Evolutionary conservation across 2,113 vertebrate species (phyloP), one percentile per base, ranked within the genome.

Genomic region (Cinclus mexicanus): DNA sequence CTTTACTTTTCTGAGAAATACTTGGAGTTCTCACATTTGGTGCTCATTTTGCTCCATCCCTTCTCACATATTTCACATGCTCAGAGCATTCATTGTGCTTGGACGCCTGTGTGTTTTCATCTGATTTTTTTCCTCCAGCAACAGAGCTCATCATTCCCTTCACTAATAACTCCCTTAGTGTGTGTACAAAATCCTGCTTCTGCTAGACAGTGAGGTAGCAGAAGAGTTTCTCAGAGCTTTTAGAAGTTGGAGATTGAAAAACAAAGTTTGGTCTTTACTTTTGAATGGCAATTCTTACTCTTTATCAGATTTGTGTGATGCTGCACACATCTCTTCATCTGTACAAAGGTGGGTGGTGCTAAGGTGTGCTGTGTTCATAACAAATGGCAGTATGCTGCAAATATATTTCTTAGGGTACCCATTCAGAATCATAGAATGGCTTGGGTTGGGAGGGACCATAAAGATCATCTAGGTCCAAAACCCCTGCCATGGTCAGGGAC

Each of bases 21-120:
- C 60, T 56, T 52, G 20, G n/a, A 78, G 20, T 81, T 90, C 42
- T 85, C 29, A 41, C 9, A 6, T 86, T 89, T 84, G 63, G 7
- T 81, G 63, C 44, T 93, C 39, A 63, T 81, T 95, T 92, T 83
- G 18, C 53, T 90, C 28, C 23, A 42, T 83, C 53, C 12, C 33
- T 91, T 93, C 52, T 90, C 60, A 91, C 37, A 2, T 11, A 22
- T 88, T 90, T 94, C 41, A 78, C 23, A 15, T 68, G 56, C 35
- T 92, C 25, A 49, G 71, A 86, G n/a, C 28, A 28, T 65, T 79
- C 35, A 21, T 71, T 91, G 42, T 70, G 47, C 47, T 67, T 91
- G 47, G 56, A 60, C 19, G 6, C 24, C 33, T 7, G 1, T 49
- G 87, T 85, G 31, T 72, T 91, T 88, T 65, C 4, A 33, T 70